These are phyloP conservation scores for Himantopus leucocephalus DNA, from an alignment of 2,113 vertebrate genomes.

Conservation along the genomic window DNA sequence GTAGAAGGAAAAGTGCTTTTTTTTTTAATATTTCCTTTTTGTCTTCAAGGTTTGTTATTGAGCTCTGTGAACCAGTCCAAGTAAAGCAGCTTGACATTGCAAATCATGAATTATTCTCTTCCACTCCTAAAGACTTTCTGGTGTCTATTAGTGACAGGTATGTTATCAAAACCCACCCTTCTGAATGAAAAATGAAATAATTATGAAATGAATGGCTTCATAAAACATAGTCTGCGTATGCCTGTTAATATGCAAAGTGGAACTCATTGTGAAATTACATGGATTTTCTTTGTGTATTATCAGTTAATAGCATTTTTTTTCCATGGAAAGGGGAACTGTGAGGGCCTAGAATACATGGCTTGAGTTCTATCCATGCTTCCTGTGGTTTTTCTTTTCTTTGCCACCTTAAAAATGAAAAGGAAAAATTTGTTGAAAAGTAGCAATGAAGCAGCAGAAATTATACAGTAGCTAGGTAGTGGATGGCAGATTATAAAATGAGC, in stretches of 20 bases:
- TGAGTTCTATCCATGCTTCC: background rate
- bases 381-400: background rate
- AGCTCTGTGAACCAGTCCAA: conserved; percentile 98
- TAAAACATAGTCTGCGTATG: background rate
- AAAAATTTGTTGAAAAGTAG: background rate
- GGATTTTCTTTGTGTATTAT: background rate
- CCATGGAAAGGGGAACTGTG: background rate
- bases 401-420: background rate
- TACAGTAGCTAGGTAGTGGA: background rate
- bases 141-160: conserved; percentile 99
- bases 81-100: conserved; percentile 98
- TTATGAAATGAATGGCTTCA: background rate
- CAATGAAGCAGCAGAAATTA: background rate
- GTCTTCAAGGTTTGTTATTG: conserved; percentile 92
- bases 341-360: background rate
- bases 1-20: background rate
- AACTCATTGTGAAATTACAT: background rate
- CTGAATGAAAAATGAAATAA: background rate
- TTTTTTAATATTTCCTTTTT: background rate
- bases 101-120: conserved; percentile 98
- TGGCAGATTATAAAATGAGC: background rate
- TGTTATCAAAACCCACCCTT: background rate
- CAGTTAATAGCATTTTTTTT: background rate
- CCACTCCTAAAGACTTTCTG: conserved; percentile 95
- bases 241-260: background rate